Base-by-base conservation (phyloP, 2,888 invertebrate species). In the Cetonia aurata region DNA sequence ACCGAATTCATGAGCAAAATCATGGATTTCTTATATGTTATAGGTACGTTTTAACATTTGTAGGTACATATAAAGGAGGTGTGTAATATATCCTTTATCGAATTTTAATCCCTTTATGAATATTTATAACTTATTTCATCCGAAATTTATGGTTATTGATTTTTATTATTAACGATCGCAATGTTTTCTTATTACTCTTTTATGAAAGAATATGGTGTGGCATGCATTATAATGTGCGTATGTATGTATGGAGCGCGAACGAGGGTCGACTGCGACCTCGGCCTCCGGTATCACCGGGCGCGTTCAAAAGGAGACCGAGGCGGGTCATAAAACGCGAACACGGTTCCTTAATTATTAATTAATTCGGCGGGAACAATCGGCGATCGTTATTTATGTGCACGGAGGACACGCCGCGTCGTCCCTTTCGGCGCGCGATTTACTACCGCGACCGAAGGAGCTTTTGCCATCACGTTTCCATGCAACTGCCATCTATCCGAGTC, bases 71-170 rank as follows among this genome's bases (percentile, higher is more conserved):
- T 8, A 37, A 1, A 37, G 9, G 10, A 37, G 6, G 48, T 48
- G 48, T 12, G 17, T 48, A 17, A 48, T 37, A 10, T 48, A 17
- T 19, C 57, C 10, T 57, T 50, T 50, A 50, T 65, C 52, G 52
- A 41, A 50, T 65, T 65, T 65, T 65, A 65, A 65, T 50, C 50
- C 37, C 37, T 41, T 15, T 50, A 71, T 67, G 67, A 67, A 71
- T 71, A 71, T 71, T 71, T 71, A 71, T 67, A 71, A 71, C 71
- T 67, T 67, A 67, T 71, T 67, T 59, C 55, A 46, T 44, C 46
- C 46, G 67, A 57, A 66, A 67, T 71, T 71, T 71, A 71, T 53
- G 71, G 59, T 59, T 67, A 67, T 71, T 53, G 67, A 67, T 67
- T 67, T 57, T 67, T 67, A 57, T 57, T 55, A 70, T 70, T 70